Percentiles rank a stretch among this genome's conserved stretches.
Evolutionary conservation across 2,113 vertebrate species (phyloP).

Genomic region (Emydocephalus ijimae): DNA sequence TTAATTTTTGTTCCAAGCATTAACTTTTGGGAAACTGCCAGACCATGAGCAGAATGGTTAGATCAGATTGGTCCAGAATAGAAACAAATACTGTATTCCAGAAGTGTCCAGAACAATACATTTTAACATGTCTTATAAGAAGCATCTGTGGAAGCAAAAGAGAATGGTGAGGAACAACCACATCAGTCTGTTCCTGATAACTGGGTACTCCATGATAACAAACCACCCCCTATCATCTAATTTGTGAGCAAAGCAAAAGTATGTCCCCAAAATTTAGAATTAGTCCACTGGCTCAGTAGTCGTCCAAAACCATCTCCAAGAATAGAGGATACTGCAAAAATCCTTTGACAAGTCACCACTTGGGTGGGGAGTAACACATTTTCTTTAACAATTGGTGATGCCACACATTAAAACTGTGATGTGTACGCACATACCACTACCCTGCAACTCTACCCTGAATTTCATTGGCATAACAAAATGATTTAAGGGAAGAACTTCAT

Average conservation of each 20-base stretch:
- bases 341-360: background rate
- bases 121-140: background rate
- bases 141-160: background rate
- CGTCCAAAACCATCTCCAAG: background rate
- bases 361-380: background rate
- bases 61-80: background rate
- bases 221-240: background rate
- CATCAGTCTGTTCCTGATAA: background rate
- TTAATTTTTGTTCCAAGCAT: background rate
- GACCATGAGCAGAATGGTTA: background rate
- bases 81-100: background rate
- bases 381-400: background rate
- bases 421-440: background rate
- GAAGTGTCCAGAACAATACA: background rate
- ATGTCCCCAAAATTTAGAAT: background rate
- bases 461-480: background rate
- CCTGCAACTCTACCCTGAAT: background rate
- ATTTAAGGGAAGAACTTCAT: background rate
- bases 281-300: background rate
- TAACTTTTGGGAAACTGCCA: background rate
- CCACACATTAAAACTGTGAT: background rate
- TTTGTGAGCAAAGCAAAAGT: background rate
- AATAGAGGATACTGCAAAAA: background rate
- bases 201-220: background rate
- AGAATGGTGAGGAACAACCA: background rate